These are phyloP conservation scores for Drosophila bocqueti DNA, from an alignment of 1,140 invertebrate genomes.

Conservation along the genomic window DNA sequence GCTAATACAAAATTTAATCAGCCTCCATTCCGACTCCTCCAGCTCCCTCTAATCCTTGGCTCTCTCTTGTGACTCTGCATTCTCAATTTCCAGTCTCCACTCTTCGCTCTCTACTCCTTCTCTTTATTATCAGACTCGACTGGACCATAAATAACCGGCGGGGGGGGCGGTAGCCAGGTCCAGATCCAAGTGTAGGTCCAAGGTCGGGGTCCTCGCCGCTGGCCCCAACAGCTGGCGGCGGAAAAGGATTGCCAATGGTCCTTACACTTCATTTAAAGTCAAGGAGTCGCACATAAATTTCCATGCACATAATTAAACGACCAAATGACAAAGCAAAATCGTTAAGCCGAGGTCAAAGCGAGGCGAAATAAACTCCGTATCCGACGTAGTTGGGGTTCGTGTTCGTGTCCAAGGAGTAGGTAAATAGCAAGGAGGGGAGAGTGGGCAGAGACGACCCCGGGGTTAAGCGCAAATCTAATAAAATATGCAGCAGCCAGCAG, in stretches of 20 bases:
- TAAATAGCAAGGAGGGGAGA: not conserved
- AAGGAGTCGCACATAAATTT: constrained; percentile 83
- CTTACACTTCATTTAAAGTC: constrained; percentile 83
- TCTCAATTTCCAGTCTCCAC: not conserved
- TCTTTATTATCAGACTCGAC: constrained; percentile 69
- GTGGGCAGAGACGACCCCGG: not conserved
- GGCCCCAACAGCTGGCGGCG: constrained; percentile 69
- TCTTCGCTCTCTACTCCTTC: constrained; percentile 1
- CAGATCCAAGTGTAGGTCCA: constrained; percentile 30
- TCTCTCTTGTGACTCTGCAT: not conserved
- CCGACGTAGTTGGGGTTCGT: not conserved
- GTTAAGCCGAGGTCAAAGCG: constrained; percentile 73
- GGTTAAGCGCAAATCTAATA: constrained; percentile 64
- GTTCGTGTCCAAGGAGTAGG: too few relatives aligned
- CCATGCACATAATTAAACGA: constrained; percentile 82
- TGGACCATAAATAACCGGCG: constrained; percentile 64
- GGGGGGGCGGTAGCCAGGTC: constrained; percentile 1
- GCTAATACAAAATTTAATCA: constrained; percentile 83
- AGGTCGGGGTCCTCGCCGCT: constrained; percentile 25
- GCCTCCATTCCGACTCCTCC: constrained; percentile 28
- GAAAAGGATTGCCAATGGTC: constrained; percentile 69
- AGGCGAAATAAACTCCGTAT: constrained; percentile 1
- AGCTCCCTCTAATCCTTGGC: not conserved
- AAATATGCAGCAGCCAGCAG: constrained; percentile 65
- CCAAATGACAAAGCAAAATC: constrained; percentile 82